Conservation (phyloP, 2,888 invertebrate species). For the Leptopilina syphax region DNA sequence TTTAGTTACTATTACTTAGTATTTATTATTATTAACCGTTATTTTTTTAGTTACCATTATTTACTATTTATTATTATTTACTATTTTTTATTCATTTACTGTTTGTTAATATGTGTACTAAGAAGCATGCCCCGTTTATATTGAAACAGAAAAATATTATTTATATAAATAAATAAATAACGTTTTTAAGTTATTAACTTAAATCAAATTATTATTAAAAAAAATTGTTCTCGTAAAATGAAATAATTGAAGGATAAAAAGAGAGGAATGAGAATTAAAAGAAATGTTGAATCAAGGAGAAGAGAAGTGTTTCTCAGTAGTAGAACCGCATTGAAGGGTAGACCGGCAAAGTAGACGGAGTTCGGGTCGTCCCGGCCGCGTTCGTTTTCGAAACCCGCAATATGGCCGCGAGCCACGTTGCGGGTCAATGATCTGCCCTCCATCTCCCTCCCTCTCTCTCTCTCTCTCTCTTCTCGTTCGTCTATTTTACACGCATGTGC, state of each 20-base stretch:
- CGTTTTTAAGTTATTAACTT: no score
- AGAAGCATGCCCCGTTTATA: no score
- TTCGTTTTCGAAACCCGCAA: constrained; percentile 36
- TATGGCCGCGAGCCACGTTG: constrained; percentile 38
- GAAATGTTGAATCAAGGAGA: constrained; percentile 1
- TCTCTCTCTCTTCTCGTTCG: constrained; percentile 12
- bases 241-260: background rate
- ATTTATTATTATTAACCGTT: no score
- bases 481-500: constrained; percentile 29
- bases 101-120: no score
- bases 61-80: no score
- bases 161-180: no score
- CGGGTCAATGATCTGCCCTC: constrained; percentile 35
- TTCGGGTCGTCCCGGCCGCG: constrained; percentile 23
- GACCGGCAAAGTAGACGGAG: constrained; percentile 25
- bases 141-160: no score
- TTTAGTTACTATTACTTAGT: no score
- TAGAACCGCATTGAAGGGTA: constrained; percentile 27
- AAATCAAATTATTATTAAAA: no score
- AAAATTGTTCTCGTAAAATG: no score
- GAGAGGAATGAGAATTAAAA: background rate
- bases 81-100: no score
- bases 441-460: background rate
- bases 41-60: no score
- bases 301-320: constrained; percentile 21